Conservation (phyloP, 2,888 invertebrate genomes). For the Stenodera caucasica region DNA sequence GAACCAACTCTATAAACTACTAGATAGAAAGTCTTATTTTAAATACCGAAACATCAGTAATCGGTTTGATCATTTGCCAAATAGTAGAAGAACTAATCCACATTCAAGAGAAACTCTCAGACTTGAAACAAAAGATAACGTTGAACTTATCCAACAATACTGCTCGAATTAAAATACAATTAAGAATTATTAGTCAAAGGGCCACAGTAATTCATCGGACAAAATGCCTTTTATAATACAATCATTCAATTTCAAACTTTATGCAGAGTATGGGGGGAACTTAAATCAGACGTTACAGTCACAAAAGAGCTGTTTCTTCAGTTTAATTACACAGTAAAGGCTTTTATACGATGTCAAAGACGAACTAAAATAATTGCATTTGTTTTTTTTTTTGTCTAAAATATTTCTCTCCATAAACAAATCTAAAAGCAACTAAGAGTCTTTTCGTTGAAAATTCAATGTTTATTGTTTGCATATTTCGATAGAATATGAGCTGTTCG, state of each 20-base stretch:
- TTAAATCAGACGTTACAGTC: constrained; percentile 13
- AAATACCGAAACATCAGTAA: not conserved
- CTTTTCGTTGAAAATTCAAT: too few relatives aligned
- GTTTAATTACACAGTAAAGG: constrained; percentile 14
- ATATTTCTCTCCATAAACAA: too few relatives aligned
- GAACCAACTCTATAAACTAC: not conserved
- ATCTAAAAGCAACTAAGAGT: too few relatives aligned
- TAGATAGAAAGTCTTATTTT: not conserved
- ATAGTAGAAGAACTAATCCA: not conserved
- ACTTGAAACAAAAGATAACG: not conserved
- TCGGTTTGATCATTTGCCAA: not conserved
- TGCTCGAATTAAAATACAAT: constrained; percentile 26
- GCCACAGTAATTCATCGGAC: constrained; percentile 11
- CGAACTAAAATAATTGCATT: not conserved
- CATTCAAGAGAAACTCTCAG: not conserved
- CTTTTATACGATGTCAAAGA: not conserved
- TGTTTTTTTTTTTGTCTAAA: not conserved
- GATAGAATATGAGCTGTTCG: too few relatives aligned
- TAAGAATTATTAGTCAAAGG: constrained; percentile 21
- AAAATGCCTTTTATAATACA: constrained; percentile 17
- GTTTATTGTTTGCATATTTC: too few relatives aligned
- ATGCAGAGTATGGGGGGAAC: not conserved
- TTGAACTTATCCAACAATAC: not conserved
- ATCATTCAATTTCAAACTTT: constrained; percentile 24
- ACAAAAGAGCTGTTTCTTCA: constrained; percentile 3